These are phyloP conservation scores for Sinhomidia bicolor DNA, from an alignment of 2,888 invertebrate species.

Conservation along the genomic window DNA sequence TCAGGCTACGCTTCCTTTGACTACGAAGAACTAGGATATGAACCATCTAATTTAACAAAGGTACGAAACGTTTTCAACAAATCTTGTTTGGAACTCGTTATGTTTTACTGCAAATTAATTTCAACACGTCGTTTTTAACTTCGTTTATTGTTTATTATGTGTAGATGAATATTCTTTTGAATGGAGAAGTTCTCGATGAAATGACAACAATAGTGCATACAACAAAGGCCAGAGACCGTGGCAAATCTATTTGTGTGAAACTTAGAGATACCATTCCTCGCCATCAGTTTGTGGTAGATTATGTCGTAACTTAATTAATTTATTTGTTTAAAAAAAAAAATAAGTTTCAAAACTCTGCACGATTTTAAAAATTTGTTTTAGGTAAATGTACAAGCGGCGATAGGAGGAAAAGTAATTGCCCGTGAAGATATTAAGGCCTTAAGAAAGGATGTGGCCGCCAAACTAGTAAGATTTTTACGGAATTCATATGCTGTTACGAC, in stretches of 20 bases:
- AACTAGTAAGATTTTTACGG: conserved; percentile 87
- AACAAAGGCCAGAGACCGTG: conserved; percentile 86
- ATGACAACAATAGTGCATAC: conserved; percentile 90
- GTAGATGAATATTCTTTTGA: conserved; percentile 90
- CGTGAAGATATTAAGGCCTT: conserved; percentile 93
- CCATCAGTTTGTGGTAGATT: conserved; percentile 87
- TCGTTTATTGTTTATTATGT: conserved; percentile 77
- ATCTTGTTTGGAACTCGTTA: background rate
- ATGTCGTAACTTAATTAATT: background rate
- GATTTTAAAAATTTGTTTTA: conserved; percentile 81
- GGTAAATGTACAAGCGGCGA: conserved; percentile 93
- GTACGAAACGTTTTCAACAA: conserved; percentile 83
- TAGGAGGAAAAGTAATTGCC: conserved; percentile 90
- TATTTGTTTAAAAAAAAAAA: background rate
- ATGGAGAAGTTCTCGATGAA: conserved; percentile 91
- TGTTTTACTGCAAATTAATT: background rate
- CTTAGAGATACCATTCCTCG: conserved; percentile 93
- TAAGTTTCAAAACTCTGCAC: no score
- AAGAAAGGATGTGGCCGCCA: conserved; percentile 96
- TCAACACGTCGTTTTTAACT: conserved; percentile 50
- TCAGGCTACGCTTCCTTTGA: conserved; percentile 98
- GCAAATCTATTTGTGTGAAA: conserved; percentile 87
- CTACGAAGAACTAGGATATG: conserved; percentile 94
- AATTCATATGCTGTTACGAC: no score
- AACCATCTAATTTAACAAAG: conserved; percentile 88